A percentile compares a stretch with the other conserved stretches of the same genome.
phyloP scores from a whole-genome alignment of 1,140 invertebrate genomes.

The Cotesia chilonis region DNA sequence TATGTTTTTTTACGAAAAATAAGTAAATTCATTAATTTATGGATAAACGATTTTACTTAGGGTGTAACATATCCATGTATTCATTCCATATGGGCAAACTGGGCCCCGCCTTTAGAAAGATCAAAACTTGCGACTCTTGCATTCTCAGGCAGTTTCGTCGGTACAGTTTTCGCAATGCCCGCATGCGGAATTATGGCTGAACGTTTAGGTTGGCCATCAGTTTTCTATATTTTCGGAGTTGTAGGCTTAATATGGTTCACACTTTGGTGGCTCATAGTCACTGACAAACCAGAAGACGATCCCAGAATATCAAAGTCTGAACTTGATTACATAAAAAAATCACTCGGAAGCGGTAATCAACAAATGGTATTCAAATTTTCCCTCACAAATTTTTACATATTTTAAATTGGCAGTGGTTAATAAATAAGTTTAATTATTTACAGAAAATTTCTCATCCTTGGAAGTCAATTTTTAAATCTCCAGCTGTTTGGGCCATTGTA shows the following conservation, averaged over 20 bases:
- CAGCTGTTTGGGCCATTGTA: constrained; percentile 90
- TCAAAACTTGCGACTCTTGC: constrained; percentile 80
- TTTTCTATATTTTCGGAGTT: constrained; percentile 89
- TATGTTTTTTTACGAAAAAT: constrained; percentile 53
- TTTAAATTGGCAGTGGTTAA: background rate
- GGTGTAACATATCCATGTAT: constrained; percentile 92
- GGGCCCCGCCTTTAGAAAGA: constrained; percentile 87
- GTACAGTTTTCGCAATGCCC: constrained; percentile 83
- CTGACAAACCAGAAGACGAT: constrained; percentile 81
- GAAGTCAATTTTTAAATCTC: constrained; percentile 81
- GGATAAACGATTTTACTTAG: constrained; percentile 59
- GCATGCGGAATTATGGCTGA: constrained; percentile 77
- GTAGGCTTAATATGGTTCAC: constrained; percentile 77
- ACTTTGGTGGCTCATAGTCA: constrained; percentile 76
- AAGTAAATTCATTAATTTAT: constrained; percentile 7
- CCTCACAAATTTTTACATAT: background rate
- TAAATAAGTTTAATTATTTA: constrained; percentile 24
- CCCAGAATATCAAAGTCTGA: constrained; percentile 78
- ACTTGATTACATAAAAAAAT: constrained; percentile 77
- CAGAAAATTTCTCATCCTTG: constrained; percentile 76
- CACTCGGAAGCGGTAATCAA: constrained; percentile 43
- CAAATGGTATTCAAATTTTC: constrained; percentile 35
- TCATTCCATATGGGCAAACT: constrained; percentile 86
- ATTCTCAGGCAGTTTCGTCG: constrained; percentile 84
- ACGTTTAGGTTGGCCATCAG: constrained; percentile 82